Base-by-base conservation (phyloP, 2,888 invertebrate species). In the Mythimna ferrago region DNA sequence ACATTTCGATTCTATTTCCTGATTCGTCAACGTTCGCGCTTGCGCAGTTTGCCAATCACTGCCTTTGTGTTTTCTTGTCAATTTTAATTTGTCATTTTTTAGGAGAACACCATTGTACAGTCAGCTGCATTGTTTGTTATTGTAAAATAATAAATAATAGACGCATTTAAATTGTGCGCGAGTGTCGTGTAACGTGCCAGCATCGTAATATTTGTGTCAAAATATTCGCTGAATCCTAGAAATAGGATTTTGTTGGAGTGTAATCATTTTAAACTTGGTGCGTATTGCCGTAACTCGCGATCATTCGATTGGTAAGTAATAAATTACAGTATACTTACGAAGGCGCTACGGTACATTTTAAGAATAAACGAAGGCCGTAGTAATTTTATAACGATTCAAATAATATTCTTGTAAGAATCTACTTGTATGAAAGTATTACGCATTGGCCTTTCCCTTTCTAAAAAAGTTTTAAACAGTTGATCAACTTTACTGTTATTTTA, bases 111-210 rank as follows among this genome's bases (percentile, higher is more conserved):
- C 19, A 58, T 74, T 79, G 71, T 73, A 73, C 21, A 66, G 71
- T 78, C 69, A 71, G 81, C 72, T 83, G 83, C 72, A 71, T 86
- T 85, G 87, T 87, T 86, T 86, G 79, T 85, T 85, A 83, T 83
- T 82, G 77, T 73, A 77, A 77, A 87, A 82, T 86, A 86, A 85
- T 87, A 87, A 79, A 71, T 76, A 78, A 66, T 57, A 65, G 63
- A 80, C 77, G 75, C 78, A 78, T 76, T 72, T 62, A 64, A 75
- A 64, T 73, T 66, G 76, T 80, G 78, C 80, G 80, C 69, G 80
- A 76, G 87, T 88, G 80, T 66, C 71, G 78, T 84, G 81, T 75
- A 66, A 41, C 53, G 75, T 85, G 72, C 48, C 62, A 68, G n/a
- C 57, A 35, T 48, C 54, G 35, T 67, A 68, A 62, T 66, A 57